These are phyloP conservation scores for Cynopterus sphinx DNA, from an alignment of 2,797 vertebrate species.

Conservation along the genomic window DNA sequence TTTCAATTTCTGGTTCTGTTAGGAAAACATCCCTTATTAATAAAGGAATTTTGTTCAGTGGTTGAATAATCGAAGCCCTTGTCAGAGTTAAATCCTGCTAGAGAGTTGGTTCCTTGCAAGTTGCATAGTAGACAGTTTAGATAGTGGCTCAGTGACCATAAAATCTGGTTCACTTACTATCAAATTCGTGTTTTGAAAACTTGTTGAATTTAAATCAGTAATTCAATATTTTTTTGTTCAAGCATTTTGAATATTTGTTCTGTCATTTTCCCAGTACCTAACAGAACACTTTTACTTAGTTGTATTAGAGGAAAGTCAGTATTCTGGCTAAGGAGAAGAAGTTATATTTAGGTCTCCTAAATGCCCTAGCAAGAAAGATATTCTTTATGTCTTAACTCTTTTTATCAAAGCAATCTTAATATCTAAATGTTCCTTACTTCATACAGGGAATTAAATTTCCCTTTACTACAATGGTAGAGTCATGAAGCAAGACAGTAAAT, in stretches of 20 bases:
- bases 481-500: neutral
- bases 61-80: neutral
- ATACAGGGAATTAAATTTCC: neutral
- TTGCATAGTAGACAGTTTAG: neutral
- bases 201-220: constrained; percentile 28
- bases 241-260: constrained; percentile 35
- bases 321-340: neutral
- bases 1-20: constrained; percentile 17
- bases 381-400: constrained; percentile 28
- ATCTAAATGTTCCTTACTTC: constrained; percentile 46
- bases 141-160: neutral
- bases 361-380: constrained; percentile 3
- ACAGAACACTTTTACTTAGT: neutral
- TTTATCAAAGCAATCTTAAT: neutral
- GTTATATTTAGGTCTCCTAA: constrained; percentile 10
- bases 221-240: constrained; percentile 15
- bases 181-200: constrained; percentile 46
- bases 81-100: neutral
- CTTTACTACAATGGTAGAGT: neutral
- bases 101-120: neutral
- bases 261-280: neutral
- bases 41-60: neutral
- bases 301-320: constrained; percentile 34
- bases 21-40: constrained; percentile 2
- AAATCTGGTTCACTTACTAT: constrained; percentile 24